Base-by-base conservation (phyloP, 1,140 invertebrate species). In the Trachymyrmex septentrionalis region DNA sequence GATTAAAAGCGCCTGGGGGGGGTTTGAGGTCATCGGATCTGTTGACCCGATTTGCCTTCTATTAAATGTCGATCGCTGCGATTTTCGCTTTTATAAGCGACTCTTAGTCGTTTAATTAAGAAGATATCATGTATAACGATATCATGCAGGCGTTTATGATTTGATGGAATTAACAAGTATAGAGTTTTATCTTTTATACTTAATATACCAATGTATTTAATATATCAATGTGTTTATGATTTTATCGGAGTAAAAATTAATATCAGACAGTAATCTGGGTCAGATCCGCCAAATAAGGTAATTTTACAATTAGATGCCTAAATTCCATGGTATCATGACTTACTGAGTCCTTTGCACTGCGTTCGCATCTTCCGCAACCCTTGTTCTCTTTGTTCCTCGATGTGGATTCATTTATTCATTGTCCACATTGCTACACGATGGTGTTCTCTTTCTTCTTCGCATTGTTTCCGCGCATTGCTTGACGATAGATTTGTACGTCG, bases 401-500 rank as follows among this genome's bases (percentile, higher is more conserved):
- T 86, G 71, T 82, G 64, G 75, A 81, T 86, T n/a, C n/a, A 89
- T 93, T 90, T 91, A 89, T 89, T 91, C 89, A 94, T 94, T 94
- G 92, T 94, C 91, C 93, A 95, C 92, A 93, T 93, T 92, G 94
- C 94, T 93, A 93, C 93, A 34, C 30, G 3, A 30, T 30, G 30
- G 3, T 30, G 4, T 87, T 94, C 90, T 64, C 61, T 90, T 94
- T 91, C 92, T 93, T 91, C 85, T 66, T 72, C 78, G 86, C 90
- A 94, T 94, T 94, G 93, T 94, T 94, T 93, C 90, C 75, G 59
- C 61, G 88, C 90, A 94, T 94, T 94, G 92, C 93, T 94, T 92
- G 88, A 91, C 90, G 81, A 50, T 89, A 10, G 76, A 84, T 90
- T 91, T 90, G 90, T 77, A 86, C 80, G 84, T 86, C 92, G 71